Evolutionary conservation across 2,888 invertebrate species (phyloP), one percentile per base, ranked within the genome.

Genomic region (Patella depressa): DNA sequence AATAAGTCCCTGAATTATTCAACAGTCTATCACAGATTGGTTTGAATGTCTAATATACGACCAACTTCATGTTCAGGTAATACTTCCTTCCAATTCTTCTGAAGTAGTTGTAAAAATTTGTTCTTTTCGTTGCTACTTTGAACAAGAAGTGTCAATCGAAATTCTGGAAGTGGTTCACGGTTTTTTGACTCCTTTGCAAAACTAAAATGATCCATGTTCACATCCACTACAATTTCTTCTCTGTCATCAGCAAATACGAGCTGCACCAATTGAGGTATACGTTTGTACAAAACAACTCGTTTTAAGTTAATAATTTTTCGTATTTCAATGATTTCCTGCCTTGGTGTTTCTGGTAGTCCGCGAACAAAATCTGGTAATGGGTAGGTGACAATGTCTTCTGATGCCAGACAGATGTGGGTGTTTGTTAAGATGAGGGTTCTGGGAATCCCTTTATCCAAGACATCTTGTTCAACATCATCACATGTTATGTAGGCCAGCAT

Each of bases 341-440:
- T 83, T 0, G 89, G 88, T 15, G 86, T 86, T 57, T 86, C 87
- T 9, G 91, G 90, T 9, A 89, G 80, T 14, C 88, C 88, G n/a
- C 88, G 81, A 11, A 87, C 88, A 84, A 90, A 90, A 70, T 89
- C 90, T 7, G 91, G 90, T n/a, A 90, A 79, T 0, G 91, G 91
- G 76, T 90, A 90, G 78, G 88, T 90, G 55, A 90, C 89, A 53
- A 88, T 78, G 82, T 90, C 90, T 75, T 91, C 91, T 69, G 81
- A 81, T 3, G 86, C 84, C 53, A 91, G 81, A 77, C 87, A 88
- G n/a, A 91, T 72, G 76, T 88, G 85, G 29, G 84, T 83, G 75
- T 88, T 86, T 65, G 90, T 90, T 54, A 91, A 78, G 24, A 90
- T 85, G 73, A 91, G 81, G 59, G 87, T 88, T 9, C 88, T 80